phyloP scores from a whole-genome alignment of 2,888 invertebrate species.

The Watsonalla cultraria region DNA sequence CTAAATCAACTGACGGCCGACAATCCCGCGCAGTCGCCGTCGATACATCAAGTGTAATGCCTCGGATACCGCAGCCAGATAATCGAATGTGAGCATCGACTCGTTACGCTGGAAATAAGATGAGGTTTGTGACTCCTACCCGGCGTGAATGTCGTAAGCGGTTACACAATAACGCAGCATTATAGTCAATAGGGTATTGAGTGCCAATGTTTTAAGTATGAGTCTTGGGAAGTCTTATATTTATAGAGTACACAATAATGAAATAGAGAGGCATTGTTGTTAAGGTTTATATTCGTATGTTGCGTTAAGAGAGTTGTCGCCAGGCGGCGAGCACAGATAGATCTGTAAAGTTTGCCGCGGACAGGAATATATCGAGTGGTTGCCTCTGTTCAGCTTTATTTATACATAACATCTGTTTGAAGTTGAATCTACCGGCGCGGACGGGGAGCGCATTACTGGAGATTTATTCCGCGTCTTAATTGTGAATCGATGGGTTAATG shows the following conservation, averaged over 20 bases:
- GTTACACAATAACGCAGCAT: conserved; percentile 23
- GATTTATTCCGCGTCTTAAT: conserved; percentile 79
- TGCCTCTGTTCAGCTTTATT: conserved; percentile 78
- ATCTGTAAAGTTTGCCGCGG: conserved; percentile 78
- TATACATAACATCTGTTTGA: conserved; percentile 79
- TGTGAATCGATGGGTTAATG: conserved; percentile 80
- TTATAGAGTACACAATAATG: conserved; percentile 16
- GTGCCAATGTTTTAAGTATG: conserved; percentile 7
- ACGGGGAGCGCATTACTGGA: conserved; percentile 75
- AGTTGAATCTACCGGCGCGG: conserved; percentile 76
- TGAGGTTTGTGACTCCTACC: conserved; percentile 58
- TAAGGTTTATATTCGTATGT: conserved; percentile 53
- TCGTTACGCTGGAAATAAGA: conserved; percentile 77
- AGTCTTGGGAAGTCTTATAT: not conserved
- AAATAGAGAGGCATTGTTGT: conserved; percentile 8
- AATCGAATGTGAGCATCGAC: conserved; percentile 78
- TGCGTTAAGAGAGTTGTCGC: conserved; percentile 44
- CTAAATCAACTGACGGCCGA: conserved; percentile 73
- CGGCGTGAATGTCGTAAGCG: conserved; percentile 46
- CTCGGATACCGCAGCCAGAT: conserved; percentile 76
- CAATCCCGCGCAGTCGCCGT: conserved; percentile 73
- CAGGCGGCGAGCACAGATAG: conserved; percentile 57
- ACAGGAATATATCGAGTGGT: conserved; percentile 78
- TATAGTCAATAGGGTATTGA: conserved; percentile 37
- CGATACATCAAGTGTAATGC: conserved; percentile 78